Conservation (phyloP, 2,888 invertebrate genomes). For the Deilephila porcellus region DNA sequence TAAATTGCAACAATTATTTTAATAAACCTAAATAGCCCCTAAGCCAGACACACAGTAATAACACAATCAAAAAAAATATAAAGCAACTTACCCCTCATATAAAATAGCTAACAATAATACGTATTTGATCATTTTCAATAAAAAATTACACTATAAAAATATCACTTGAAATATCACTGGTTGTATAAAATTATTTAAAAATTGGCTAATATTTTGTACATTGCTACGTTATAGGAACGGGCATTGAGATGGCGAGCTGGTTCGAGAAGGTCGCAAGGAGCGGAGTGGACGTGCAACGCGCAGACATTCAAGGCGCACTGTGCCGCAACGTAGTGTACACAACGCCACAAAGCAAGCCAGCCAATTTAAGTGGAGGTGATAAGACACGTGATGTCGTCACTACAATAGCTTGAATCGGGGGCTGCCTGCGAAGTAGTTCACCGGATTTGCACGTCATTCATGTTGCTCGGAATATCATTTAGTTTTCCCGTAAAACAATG, state of each 20-base stretch:
- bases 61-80: background rate
- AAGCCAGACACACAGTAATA: background rate
- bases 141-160: slow-evolving; percentile 36
- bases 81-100: slow-evolving; percentile 40
- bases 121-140: slow-evolving; percentile 37
- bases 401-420: slow-evolving; percentile 14
- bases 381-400: slow-evolving; percentile 40
- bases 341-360: slow-evolving; percentile 32
- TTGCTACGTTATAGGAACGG: slow-evolving; percentile 27
- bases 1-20: background rate
- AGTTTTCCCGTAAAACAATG: background rate
- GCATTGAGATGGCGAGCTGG: slow-evolving; percentile 12
- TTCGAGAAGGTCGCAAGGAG: slow-evolving; percentile 34
- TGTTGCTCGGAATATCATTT: background rate
- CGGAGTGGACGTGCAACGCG: slow-evolving; percentile 39
- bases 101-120: slow-evolving; percentile 39
- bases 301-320: slow-evolving; percentile 36
- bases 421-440: background rate
- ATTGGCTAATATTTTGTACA: slow-evolving; percentile 35
- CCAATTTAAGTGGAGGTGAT: slow-evolving; percentile 41
- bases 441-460: background rate
- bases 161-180: slow-evolving; percentile 39
- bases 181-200: slow-evolving; percentile 26
- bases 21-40: background rate
- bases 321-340: slow-evolving; percentile 32